phyloP scores from a whole-genome alignment of 2,888 invertebrate species.

The Cylindroiulus punctatus region DNA sequence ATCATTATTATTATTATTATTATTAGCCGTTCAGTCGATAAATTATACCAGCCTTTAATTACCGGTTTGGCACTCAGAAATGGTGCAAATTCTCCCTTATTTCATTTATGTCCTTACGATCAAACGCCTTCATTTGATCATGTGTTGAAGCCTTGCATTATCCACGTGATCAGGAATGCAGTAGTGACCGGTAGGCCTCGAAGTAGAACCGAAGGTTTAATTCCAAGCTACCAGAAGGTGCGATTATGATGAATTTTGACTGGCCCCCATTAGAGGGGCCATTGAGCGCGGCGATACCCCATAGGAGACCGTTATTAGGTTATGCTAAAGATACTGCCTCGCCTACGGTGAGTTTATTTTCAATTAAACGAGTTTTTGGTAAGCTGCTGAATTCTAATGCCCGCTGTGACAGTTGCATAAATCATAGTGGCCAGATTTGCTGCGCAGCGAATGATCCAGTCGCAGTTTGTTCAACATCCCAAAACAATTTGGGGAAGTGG shows the following conservation, averaged over 20 bases:
- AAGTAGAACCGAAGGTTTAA: conserved; percentile 6
- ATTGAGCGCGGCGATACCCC: not conserved
- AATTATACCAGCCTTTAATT: too few relatives aligned
- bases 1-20: too few relatives aligned
- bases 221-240: not conserved
- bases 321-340: not conserved
- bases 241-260: conserved; percentile 24
- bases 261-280: not conserved
- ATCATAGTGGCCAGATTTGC: not conserved
- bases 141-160: too few relatives aligned
- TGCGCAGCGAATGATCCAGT: conserved; percentile 20
- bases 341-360: not conserved
- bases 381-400: conserved; percentile 36
- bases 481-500: conserved; percentile 45
- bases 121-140: not conserved
- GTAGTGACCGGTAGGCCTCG: not conserved
- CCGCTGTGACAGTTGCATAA: conserved; percentile 34
- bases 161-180: not conserved
- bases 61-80: not conserved
- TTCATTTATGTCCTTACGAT: too few relatives aligned
- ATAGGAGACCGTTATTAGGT: conserved; percentile 13
- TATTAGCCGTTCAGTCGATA: too few relatives aligned
- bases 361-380: conserved; percentile 43
- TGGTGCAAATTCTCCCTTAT: not conserved
- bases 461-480: conserved; percentile 45